Base-by-base conservation (phyloP, 2,113 vertebrate genomes). In the Odocoileus hemionus region DNA sequence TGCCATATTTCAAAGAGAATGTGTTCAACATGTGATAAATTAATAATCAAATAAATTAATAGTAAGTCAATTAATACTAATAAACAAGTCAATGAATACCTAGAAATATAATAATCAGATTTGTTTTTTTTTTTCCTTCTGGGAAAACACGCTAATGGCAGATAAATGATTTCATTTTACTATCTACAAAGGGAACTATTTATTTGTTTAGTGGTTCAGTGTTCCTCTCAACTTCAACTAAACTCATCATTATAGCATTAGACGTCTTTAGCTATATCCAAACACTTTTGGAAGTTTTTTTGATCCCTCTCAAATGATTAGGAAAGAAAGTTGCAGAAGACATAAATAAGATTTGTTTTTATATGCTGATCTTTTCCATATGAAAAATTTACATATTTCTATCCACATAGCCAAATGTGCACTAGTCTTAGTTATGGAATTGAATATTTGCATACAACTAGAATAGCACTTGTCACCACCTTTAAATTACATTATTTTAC, bases 401-500 rank as follows among this genome's bases (percentile, higher is more conserved):
- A 78, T 28, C 16, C 36, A 55, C 33, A 82, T 30, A 95, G 36
- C 58, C 74, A 50, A 94, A 83, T 80, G n/a, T 50, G 52, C 16
- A 61, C 50, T 55, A 83, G 67, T 21, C 39, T 79, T 92, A 89
- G 78, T 82, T 82, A 89, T 64, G 36, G n/a, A 7, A 60, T 14
- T 94, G 47, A 86, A 57, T 64, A 79, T 78, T 96, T 57, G 86
- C 2, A 94, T 95, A 17, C n/a, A 96, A 25, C 85, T 89, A 86
- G 50, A 87, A 21, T 50, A 97, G 52, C 47, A 61, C 6, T 14
- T 70, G 17, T 89, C 60, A 45, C 8, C 80, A 7, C 30, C 21
- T 95, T 89, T 91, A 82, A 89, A 80, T 28, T 45, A 80, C 26
- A 89, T 74, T 86, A 86, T 74, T 96, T 92, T 91, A 93, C 19